Evolutionary conservation across 53 echinoderm and acorn worm genomes (phyloP), one percentile per base, ranked within the genome.

Genomic region (Echinometra lucunter): DNA sequence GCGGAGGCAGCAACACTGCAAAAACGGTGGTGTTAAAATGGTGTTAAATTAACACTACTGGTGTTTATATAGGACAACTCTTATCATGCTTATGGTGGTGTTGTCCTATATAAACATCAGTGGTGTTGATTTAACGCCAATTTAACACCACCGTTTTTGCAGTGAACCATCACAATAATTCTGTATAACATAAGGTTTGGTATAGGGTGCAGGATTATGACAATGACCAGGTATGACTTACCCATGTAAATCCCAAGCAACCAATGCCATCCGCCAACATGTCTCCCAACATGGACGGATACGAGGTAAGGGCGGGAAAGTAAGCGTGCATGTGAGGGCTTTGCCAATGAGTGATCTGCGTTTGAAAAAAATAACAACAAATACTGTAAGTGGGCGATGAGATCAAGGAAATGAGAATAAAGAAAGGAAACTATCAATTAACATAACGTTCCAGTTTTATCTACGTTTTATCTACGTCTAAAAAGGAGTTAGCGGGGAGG

Each of bases 271-370:
- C 99, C 55, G 99, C 96, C 16, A 99, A 83, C 99, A 99, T 99
- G 58, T 99, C 99, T 35, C 99, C 99, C 47, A 99, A 92, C 88
- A 99, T 82, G 0, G 98, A 98, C 19, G 99, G 99, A 78, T 96
- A 99, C 8, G 97, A 97, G 40, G 98, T 99, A 45, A 98, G 94
- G 30, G 99, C 99, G 63, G 99, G 99, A 91, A 99, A 99, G 70
- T 99, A 99, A 19, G 99, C 99, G 94, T 99, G 99, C 99, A 99
- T 99, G 56, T 99, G 99, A 28, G 99, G 99, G 69, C 99, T 99
- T 94, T 99, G 98, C 98, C 99, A 99, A 63, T 98, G 97, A 12
- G 97, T 97, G 21, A 98, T 96, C 98, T 98, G 95, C 10, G 90
- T 44, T n/a, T 53, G 89, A 74, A 87, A 89, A 92, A 88, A 38